phyloP scores from a whole-genome alignment of 2,113 vertebrate species.

The Galbula dea region DNA sequence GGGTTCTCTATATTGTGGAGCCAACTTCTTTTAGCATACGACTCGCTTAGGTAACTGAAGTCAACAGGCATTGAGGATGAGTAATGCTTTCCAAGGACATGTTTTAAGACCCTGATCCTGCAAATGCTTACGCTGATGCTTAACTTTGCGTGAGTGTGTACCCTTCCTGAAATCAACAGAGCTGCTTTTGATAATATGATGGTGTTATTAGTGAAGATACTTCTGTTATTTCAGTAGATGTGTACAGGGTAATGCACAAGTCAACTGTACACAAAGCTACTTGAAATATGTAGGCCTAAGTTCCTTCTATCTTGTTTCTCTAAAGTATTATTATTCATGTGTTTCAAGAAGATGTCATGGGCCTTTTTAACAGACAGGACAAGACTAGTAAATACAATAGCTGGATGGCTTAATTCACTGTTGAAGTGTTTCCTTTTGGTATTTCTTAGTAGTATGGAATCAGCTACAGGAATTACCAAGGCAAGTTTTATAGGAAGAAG shows the following conservation, averaged over 20 bases:
- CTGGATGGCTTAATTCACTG: neutral
- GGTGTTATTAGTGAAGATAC: neutral
- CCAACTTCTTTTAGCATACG: conserved; percentile 12
- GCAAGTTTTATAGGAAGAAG: neutral
- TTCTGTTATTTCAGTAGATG: neutral
- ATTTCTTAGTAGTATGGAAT: neutral
- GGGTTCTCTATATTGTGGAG: neutral
- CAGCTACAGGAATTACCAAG: neutral
- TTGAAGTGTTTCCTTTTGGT: neutral
- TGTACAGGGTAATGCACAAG: neutral
- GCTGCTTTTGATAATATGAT: neutral
- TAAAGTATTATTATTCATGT: neutral
- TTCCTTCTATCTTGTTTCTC: neutral
- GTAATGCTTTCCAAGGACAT: conserved; percentile 63
- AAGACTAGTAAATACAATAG: neutral
- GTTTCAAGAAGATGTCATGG: neutral
- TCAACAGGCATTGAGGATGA: conserved; percentile 44
- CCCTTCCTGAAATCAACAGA: neutral
- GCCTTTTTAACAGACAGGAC: neutral
- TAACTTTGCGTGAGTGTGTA: neutral
- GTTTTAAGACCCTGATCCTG: conserved; percentile 56
- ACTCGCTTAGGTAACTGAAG: conserved; percentile 53
- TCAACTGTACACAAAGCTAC: neutral
- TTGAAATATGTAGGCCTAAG: neutral
- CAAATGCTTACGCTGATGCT: conserved; percentile 33